Base-by-base conservation (phyloP, 2,113 vertebrate species). In the Callithrix jacchus region DNA sequence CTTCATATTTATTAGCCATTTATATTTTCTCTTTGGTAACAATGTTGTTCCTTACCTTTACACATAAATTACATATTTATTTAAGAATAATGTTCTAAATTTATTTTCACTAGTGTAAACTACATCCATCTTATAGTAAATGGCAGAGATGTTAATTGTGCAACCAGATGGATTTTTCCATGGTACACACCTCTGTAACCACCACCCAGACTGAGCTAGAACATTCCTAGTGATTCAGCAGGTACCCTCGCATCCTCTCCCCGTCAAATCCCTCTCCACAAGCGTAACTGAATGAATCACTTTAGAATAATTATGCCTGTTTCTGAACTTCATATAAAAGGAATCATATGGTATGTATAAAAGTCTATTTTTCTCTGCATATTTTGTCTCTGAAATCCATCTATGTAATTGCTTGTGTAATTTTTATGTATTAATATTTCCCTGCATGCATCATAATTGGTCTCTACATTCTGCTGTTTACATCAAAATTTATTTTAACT, bases 171-270 rank as follows among this genome's bases (percentile, higher is more conserved):
- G 35, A 21, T 45, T 30, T 84, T 92, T 76, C 13, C 12, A 17
- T 25, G 71, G 54, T 3, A 20, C 25, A 47, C 1, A 8, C 3
- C 37, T 91, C 27, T 70, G 52, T 3, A 23, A n/a, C 37, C 37
- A n/a, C 11, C 37, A 27, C 14, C 0, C 37, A 17, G 11, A 37
- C 9, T 2, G 14, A 81, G 61, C 8, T 1, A n/a, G 20, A 54
- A 18, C 18, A 52, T 47, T 92, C 12, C 20, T 1, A 40, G 54
- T 1, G 1, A 18, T 35, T 45, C 35, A n/a, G 4, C 3, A 9
- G 42, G 8, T 4, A 20, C 8, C 27, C 40, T 54, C 13, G 0
- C 7, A 5, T 37, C 2, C 10, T 17, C 5, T 32, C 21, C 6
- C 20, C 8, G 14, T 25, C 54, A 80, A 30, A 80, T 17, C 37